Base-by-base conservation (phyloP, 2,888 invertebrate species). In the Gibbula magus region DNA sequence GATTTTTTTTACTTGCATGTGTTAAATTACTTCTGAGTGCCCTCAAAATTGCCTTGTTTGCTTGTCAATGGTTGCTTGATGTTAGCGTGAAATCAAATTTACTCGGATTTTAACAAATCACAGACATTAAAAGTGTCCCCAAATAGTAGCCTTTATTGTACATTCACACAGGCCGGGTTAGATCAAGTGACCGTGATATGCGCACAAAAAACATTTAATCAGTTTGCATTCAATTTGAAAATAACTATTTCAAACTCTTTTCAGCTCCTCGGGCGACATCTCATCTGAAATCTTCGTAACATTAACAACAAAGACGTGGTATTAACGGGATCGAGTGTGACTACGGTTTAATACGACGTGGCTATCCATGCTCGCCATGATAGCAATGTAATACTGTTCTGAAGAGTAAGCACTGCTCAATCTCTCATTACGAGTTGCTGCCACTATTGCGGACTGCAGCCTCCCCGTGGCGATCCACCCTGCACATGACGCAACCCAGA, bases 181-280 rank as follows among this genome's bases (percentile, higher is more conserved):
- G 39, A 70, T 35, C 70, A 70, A 70, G 70, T 29, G 39, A 35
- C 32, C 70, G 70, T 70, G 70, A 35, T 35, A 70, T 20, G 32
- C 10, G 29, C 39, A 39, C 35, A 70, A 35, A 70, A 39, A 35
- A n/a, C 70, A 70, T 61, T 61, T 39, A 70, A 70, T 70, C 70
- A 70, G 70, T 70, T 70, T 32, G 29, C 39, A 70, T 20, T 35
- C 35, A 70, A 70, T 70, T 35, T 35, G 70, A 70, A 70, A 70
- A 39, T 35, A 70, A 32, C 39, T 20, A 20, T 70, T 70, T 39
- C 39, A 29, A 16, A 5, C 20, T 13, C 70, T 70, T 61, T 25
- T 61, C 29, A 5, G 16, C 25, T 18, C 61, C n/a, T 61, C 61
- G n/a, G 25, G 29, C 13, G 61, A 16, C n/a, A 29, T 29, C 61